Conservation (phyloP, 2,888 invertebrate genomes). For the Lissonota sp. region DNA sequence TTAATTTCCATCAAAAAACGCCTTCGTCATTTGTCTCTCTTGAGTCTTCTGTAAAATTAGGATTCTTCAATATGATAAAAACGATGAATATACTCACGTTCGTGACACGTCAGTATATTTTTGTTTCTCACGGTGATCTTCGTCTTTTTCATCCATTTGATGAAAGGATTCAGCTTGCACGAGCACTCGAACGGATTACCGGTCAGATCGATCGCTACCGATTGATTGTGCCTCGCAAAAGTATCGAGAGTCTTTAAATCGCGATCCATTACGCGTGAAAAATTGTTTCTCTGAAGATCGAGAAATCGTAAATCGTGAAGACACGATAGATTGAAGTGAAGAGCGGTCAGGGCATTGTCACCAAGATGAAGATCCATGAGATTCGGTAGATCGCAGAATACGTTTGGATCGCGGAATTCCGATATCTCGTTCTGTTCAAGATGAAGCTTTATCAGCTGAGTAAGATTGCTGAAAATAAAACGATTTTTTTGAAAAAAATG, state of each 20-base stretch:
- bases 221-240: conserved; percentile 84
- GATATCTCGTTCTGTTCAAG: conserved; percentile 91
- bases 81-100: conserved; percentile 69
- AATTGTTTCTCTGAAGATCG: conserved; percentile 89
- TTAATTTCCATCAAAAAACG: neutral
- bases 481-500: neutral
- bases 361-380: conserved; percentile 89
- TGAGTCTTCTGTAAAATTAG: neutral
- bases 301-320: conserved; percentile 88
- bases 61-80: neutral
- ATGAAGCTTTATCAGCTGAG: conserved; percentile 88
- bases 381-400: conserved; percentile 89
- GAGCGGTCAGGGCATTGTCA: conserved; percentile 86
- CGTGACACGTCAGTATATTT: conserved; percentile 85
- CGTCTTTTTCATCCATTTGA: conserved; percentile 87
- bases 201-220: conserved; percentile 87
- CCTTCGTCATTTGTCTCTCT: neutral
- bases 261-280: conserved; percentile 83
- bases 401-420: conserved; percentile 87
- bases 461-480: conserved; percentile 85
- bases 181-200: conserved; percentile 90
- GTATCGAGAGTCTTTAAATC: conserved; percentile 86
- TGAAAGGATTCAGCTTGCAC: conserved; percentile 86
- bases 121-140: conserved; percentile 86
- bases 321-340: conserved; percentile 89